A percentile compares a stretch with the other conserved stretches of the same genome.
Evolutionary conservation across 30 jellyfish, hydroid and myxozoan species (phyloP).

Genomic region (Turritopsis rubra): DNA sequence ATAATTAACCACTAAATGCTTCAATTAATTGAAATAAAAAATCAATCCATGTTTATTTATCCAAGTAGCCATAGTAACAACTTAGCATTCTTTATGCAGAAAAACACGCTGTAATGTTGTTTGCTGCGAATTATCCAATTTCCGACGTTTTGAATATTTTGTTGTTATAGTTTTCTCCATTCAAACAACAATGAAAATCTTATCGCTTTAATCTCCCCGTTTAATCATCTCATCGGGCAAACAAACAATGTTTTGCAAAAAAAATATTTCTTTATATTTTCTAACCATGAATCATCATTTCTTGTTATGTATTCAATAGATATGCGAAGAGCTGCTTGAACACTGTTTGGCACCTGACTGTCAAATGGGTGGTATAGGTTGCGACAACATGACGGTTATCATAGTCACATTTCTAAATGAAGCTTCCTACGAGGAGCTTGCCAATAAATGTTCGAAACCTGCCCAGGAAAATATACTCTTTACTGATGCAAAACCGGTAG

Average conservation of each 20-base stretch:
- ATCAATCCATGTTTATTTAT: background rate
- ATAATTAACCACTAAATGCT: background rate
- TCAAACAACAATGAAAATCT: background rate
- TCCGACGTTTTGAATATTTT: background rate
- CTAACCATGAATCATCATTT: background rate
- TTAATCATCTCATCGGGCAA: background rate
- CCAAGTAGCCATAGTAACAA: background rate
- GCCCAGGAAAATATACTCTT: background rate
- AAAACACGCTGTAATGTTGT: background rate
- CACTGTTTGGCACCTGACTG: constrained; percentile 98
- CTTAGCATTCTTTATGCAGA: background rate
- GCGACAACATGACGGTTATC: constrained; percentile 94
- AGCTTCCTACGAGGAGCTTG: constrained; percentile 70
- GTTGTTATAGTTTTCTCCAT: background rate
- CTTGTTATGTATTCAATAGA: too few relatives aligned
- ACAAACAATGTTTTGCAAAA: background rate
- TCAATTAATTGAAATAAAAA: background rate
- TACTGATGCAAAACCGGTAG: constrained; percentile 5
- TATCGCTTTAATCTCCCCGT: background rate
- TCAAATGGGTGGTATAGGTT: constrained; percentile 98
- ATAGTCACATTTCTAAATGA: constrained; percentile 66
- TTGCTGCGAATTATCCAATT: background rate
- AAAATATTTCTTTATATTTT: too few relatives aligned
- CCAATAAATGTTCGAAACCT: constrained; percentile 67
- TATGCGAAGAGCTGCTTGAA: constrained; percentile 68